Evolutionary conservation across 2,113 vertebrate species (phyloP).

Genomic region (Onychorhynchus coronatus): DNA sequence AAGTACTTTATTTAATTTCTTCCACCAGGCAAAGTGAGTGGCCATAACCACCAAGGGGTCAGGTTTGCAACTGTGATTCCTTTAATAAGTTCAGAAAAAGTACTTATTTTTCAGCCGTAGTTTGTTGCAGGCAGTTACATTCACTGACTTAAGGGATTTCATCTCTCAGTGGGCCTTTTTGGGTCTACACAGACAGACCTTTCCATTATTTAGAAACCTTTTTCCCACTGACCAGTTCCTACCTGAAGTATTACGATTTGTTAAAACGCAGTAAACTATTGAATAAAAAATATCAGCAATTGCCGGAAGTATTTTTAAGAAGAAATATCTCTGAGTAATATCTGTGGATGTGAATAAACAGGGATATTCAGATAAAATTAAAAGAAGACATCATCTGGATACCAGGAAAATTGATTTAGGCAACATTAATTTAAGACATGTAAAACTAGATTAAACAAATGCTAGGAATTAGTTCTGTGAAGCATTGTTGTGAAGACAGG

Average conservation of each 20-base stretch:
- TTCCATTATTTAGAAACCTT: background rate
- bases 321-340: background rate
- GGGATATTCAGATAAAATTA: background rate
- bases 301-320: background rate
- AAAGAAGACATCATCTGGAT: background rate
- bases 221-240: background rate
- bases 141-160: background rate
- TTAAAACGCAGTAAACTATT: background rate
- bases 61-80: background rate
- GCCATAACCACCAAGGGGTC: background rate
- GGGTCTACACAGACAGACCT: background rate
- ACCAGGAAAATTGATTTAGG: background rate
- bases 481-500: background rate
- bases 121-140: background rate
- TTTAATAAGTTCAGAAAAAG: background rate
- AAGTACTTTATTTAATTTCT: background rate
- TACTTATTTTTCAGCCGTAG: rapidly evolving
- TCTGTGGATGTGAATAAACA: background rate
- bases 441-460: background rate
- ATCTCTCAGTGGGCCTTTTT: background rate
- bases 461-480: background rate
- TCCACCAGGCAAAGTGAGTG: too few species aligned
- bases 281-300: background rate
- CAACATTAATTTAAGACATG: background rate
- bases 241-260: background rate